Conservation (phyloP, 2,113 vertebrate species). For the Lepisosteus osseus region DNA sequence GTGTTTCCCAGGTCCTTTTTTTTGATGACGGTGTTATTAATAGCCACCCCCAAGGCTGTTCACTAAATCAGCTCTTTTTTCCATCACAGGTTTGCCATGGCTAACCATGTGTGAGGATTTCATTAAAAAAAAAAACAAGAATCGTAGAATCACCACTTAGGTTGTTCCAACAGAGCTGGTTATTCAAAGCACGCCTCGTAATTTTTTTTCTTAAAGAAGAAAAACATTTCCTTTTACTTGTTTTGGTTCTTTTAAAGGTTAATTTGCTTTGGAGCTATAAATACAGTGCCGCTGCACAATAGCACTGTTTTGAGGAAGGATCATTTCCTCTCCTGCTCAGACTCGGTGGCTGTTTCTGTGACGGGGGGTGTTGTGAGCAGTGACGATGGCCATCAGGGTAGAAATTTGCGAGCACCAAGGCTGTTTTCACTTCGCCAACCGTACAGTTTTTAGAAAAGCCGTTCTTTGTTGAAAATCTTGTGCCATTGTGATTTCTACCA, state of each 20-base stretch:
- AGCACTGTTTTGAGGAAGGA: slow-evolving; percentile 58
- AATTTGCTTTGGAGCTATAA: slow-evolving; percentile 37
- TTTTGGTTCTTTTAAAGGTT: slow-evolving; percentile 34
- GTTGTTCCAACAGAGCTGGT: background rate
- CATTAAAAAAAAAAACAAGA: slow-evolving; percentile 37
- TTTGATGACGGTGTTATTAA: background rate
- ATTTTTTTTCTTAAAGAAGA: slow-evolving; percentile 31
- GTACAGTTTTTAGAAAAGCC: too few relatives aligned
- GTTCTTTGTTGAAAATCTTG: too few relatives aligned
- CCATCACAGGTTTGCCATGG: slow-evolving; percentile 60
- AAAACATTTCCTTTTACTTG: slow-evolving; percentile 38
- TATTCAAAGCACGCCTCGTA: background rate
- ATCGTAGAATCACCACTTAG: background rate
- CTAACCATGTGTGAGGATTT: slow-evolving; percentile 60
- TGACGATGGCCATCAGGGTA: slow-evolving; percentile 6
- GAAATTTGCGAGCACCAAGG: background rate
- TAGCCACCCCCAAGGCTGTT: slow-evolving; percentile 42
- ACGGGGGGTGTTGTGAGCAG: slow-evolving; percentile 24
- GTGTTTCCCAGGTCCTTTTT: slow-evolving; percentile 4
- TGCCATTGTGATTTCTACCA: too few relatives aligned
- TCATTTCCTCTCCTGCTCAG: slow-evolving; percentile 52
- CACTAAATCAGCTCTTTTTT: slow-evolving; percentile 39
- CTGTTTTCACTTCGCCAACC: too few relatives aligned
- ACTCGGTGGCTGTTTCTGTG: slow-evolving; percentile 51
- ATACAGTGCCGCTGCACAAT: slow-evolving; percentile 42